phyloP scores from a whole-genome alignment of 2,888 invertebrate genomes.

The Tetragnatha montana region DNA sequence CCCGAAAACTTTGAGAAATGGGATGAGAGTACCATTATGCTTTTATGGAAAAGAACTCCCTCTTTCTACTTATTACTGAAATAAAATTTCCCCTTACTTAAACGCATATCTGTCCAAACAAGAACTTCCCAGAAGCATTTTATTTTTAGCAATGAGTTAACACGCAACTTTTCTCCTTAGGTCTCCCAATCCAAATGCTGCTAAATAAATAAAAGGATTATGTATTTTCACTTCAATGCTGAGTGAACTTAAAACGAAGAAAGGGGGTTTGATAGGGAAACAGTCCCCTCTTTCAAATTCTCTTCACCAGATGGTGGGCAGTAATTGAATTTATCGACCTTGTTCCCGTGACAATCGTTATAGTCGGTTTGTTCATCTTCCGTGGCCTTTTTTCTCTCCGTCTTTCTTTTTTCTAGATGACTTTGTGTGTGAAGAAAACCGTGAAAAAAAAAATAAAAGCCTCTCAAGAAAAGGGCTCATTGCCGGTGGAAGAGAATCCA shows the following conservation, averaged over 20 bases:
- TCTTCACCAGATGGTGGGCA: not conserved
- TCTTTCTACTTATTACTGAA: no score
- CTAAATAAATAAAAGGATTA: not conserved
- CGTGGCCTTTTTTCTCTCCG: not conserved
- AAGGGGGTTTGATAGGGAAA: not conserved
- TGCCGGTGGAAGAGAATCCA: not conserved
- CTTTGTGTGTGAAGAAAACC: not conserved
- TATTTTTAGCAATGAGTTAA: not conserved
- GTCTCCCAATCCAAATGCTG: not conserved
- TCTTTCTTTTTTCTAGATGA: not conserved
- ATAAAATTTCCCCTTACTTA: no score
- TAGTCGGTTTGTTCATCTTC: not conserved
- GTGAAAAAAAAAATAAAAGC: not conserved
- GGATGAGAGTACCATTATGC: no score
- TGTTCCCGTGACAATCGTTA: not conserved
- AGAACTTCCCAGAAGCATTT: not conserved
- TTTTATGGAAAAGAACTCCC: no score
- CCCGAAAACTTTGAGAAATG: no score
- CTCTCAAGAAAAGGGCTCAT: not conserved
- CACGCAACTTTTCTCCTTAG: not conserved
- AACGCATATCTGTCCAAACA: no score
- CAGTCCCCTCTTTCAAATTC: not conserved
- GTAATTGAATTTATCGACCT: constrained; percentile 1
- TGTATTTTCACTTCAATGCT: not conserved
- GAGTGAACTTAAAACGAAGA: not conserved